Conservation (phyloP, 2,888 invertebrate genomes). For the Crematogaster levior region DNA sequence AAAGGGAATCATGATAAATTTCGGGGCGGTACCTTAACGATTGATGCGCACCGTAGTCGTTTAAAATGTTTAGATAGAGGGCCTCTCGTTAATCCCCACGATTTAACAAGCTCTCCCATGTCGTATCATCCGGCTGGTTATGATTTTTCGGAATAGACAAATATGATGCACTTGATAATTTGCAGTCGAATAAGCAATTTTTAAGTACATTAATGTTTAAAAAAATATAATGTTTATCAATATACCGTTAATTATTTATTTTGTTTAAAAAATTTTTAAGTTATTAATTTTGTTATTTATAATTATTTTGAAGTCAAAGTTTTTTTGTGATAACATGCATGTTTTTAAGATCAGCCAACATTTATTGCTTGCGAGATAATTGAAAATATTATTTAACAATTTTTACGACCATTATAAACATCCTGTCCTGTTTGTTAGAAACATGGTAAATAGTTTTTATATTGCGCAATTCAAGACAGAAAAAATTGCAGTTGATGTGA, state of each 20-base stretch:
- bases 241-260: not conserved
- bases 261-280: not conserved
- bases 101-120: not conserved
- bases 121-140: not conserved
- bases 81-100: constrained; percentile 38
- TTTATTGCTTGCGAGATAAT: too few species aligned
- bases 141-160: not conserved
- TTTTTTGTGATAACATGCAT: too few species aligned
- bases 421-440: too few species aligned
- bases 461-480: too few species aligned
- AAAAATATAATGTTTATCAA: not conserved
- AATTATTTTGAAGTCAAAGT: too few species aligned
- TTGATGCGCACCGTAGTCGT: constrained; percentile 37
- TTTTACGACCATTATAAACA: too few species aligned
- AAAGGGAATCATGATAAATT: constrained; percentile 54
- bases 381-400: too few species aligned
- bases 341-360: too few species aligned
- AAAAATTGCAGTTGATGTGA: too few species aligned
- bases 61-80: constrained; percentile 52
- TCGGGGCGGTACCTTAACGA: constrained; percentile 42
- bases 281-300: not conserved
- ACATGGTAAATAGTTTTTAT: too few species aligned
- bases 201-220: not conserved
- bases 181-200: not conserved
- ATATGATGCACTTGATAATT: not conserved